A percentile compares a stretch with the other conserved stretches of the same genome.
These are phyloP conservation scores for Sapajus apella DNA, from an alignment of 2,113 vertebrate genomes.

Conservation along the genomic window DNA sequence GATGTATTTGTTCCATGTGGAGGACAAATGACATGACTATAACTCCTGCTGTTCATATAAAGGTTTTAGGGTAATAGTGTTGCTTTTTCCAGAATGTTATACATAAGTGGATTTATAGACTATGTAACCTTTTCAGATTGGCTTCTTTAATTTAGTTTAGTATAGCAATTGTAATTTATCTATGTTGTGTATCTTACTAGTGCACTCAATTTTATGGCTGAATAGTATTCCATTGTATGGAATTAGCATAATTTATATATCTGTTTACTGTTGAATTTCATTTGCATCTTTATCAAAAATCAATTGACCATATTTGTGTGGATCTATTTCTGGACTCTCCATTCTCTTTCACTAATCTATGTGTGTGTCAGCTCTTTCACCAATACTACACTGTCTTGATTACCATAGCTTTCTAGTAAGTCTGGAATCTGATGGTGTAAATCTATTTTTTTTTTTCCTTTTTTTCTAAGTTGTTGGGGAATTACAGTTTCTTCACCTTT, in stretches of 20 bases:
- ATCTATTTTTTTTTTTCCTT: background rate
- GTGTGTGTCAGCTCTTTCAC: background rate
- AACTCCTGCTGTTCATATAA: slow-evolving; percentile 8
- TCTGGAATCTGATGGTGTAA: background rate
- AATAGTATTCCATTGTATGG: background rate
- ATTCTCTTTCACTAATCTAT: background rate
- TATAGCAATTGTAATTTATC: background rate
- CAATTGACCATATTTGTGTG: background rate
- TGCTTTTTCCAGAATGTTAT: background rate
- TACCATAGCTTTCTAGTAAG: background rate
- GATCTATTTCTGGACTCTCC: background rate
- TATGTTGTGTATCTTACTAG: background rate
- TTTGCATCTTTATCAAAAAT: background rate
- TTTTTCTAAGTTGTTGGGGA: background rate
- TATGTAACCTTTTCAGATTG: background rate
- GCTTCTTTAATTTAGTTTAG: background rate
- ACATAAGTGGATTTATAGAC: background rate
- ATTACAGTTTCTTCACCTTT: background rate
- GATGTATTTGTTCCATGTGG: background rate
- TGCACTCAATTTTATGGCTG: background rate
- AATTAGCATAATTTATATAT: background rate
- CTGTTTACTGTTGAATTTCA: background rate
- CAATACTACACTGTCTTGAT: background rate
- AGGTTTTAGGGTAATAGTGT: background rate
- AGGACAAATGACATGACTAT: slow-evolving; percentile 5